Evolutionary conservation across 2,888 invertebrate genomes (phyloP).

Genomic region (Drosophila antonietae): DNA sequence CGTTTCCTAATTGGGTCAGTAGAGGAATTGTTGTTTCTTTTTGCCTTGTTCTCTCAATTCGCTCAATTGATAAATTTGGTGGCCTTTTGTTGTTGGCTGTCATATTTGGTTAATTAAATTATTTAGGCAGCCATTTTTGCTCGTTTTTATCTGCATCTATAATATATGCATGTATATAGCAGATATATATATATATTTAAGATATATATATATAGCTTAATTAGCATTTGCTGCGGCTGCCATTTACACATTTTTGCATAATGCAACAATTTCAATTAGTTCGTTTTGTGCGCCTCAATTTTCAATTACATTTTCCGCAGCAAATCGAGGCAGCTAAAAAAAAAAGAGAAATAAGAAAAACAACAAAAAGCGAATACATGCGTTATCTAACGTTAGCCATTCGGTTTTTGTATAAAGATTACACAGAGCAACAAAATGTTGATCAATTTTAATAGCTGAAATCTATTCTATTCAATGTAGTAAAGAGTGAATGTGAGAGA

Average conservation of each 20-base stretch:
- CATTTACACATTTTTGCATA: conserved; percentile 63
- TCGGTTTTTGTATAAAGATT: conserved; percentile 28
- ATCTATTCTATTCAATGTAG: background rate
- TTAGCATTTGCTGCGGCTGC: conserved; percentile 63
- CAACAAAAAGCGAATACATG: background rate
- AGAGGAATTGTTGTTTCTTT: conserved; percentile 15
- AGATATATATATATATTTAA: background rate
- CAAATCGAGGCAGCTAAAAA: conserved; percentile 15
- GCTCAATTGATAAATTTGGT: conserved; percentile 48
- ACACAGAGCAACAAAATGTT: background rate
- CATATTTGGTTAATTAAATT: conserved; percentile 75
- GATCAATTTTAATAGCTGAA: background rate
- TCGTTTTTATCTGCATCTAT: conserved; percentile 13
- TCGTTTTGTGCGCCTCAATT: conserved; percentile 55
- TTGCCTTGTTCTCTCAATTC: conserved; percentile 11
- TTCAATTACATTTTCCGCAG: conserved; percentile 66
- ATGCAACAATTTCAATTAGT: conserved; percentile 75
- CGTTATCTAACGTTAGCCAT: conserved; percentile 6
- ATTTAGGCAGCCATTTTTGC: conserved; percentile 53
- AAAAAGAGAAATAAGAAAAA: background rate
- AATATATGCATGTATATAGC: conserved; percentile 4
- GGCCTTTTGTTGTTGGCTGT: conserved; percentile 29
- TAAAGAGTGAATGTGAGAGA: background rate
- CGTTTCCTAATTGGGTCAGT: conserved; percentile 50
- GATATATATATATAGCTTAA: conserved; percentile 57